Conservation (phyloP, 2,797 vertebrate species). For the Thalassophryne amazonica region DNA sequence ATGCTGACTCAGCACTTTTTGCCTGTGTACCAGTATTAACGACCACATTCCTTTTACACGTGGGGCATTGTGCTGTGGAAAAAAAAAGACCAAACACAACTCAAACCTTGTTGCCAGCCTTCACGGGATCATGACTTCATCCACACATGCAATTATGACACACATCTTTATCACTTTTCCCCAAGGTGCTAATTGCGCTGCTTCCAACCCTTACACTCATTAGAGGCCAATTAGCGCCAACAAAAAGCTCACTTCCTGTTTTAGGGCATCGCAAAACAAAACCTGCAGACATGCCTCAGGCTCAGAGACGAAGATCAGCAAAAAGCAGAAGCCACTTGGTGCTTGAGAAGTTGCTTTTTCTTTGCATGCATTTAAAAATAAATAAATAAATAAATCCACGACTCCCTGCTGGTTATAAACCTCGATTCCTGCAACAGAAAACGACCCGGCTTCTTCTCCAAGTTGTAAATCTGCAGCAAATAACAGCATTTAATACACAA, state of each 20-base stretch:
- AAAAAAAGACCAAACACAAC: slow-evolving; percentile 6
- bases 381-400: too few species aligned
- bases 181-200: slow-evolving; percentile 34
- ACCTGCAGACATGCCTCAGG: slow-evolving; percentile 42
- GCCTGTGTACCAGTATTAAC: too few species aligned
- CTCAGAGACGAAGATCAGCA: slow-evolving; percentile 22
- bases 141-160: slow-evolving; percentile 20
- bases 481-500: slow-evolving; percentile 8
- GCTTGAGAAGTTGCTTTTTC: too few species aligned
- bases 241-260: slow-evolving; percentile 70
- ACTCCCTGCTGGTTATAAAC: too few species aligned
- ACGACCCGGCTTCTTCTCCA: slow-evolving; percentile 6
- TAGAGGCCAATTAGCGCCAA: slow-evolving; percentile 71
- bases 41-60: too few species aligned
- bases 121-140: slow-evolving; percentile 20
- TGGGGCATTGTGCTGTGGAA: too few species aligned
- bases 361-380: too few species aligned
- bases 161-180: slow-evolving; percentile 55
- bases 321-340: too few species aligned
- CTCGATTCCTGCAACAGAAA: too few species aligned
- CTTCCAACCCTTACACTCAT: slow-evolving; percentile 71
- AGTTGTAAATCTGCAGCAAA: slow-evolving; percentile 19
- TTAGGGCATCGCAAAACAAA: slow-evolving; percentile 71
- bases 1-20: slow-evolving; percentile 34
- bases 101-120: slow-evolving; percentile 30